Base-by-base conservation (phyloP, 2,797 vertebrate species). In the Meda fulgida region DNA sequence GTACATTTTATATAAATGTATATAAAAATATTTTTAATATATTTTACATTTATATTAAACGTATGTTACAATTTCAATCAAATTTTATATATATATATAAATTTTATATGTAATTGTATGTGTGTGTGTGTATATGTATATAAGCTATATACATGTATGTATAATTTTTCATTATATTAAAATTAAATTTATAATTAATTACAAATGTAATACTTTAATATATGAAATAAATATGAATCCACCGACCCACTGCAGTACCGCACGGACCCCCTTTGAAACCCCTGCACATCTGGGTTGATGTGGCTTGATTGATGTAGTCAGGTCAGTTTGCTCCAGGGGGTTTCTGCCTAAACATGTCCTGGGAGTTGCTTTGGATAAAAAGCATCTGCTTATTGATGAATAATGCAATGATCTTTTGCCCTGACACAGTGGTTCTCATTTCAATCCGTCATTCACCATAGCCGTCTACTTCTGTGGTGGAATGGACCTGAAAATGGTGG, bases 401-500 rank as follows among this genome's bases (percentile, higher is more conserved):
- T 77, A 26, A 26, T 58, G 34, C 53, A 31, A 67, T 60, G n/a
- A 31, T 48, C 58, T 63, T 53, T n/a, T 65, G 36, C n/a, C 84
- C 5, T 60, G 81, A 36, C 65, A 66, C 89, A 98, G 97, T 0
- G 97, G 97, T 14, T 95, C 95, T 60, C 97, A 98, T 89, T 96
- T 97, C 87, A 98, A 98, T 89, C 97, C 97, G 0, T 93, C 96
- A 0, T 96, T 96, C 84, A 96, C 97, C 4, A 69, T 97, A 81
- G 93, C 89, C 0, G 92, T 95, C 46, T 96, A 91, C 89, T 91
- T 98, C 88, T 88, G 96, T 0, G 96, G 97, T 0, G 96, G 95
- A 21, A 93, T 98, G 79, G 87, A 93, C 78, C 70, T 94, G 31
- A n/a, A 75, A 0, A 92, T 98, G 95, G 92, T 97, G 13, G 29